A percentile compares a stretch with the other conserved stretches of the same genome.
Conservation (phyloP, 1,140 invertebrate genomes). For the Gryllus bimaculatus region DNA sequence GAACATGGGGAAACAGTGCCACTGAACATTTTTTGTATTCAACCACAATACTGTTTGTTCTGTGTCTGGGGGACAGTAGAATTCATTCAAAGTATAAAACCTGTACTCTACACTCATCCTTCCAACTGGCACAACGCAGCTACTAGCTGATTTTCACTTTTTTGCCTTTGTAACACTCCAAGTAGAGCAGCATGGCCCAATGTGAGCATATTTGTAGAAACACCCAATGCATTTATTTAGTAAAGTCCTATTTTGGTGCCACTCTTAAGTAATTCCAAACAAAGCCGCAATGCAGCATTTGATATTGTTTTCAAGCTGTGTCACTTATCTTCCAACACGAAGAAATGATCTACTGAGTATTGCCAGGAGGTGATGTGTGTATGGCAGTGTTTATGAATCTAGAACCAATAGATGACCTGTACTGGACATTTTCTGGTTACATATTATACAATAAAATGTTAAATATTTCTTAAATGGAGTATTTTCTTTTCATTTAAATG, state of each 20-base stretch:
- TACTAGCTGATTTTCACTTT: neutral
- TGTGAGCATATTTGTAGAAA: neutral
- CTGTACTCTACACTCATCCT: neutral
- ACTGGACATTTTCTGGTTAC: slow-evolving; percentile 17
- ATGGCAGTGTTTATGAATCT: slow-evolving; percentile 14
- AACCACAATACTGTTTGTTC: neutral
- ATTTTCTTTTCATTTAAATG: neutral
- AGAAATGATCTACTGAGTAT: slow-evolving; percentile 9
- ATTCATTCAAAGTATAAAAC: neutral
- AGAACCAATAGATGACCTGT: slow-evolving; percentile 14
- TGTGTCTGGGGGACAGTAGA: neutral
- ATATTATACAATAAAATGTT: slow-evolving; percentile 17
- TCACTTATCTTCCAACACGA: slow-evolving; percentile 17
- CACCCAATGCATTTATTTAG: slow-evolving; percentile 6
- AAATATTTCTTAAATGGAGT: slow-evolving; percentile 13
- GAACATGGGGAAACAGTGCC: neutral
- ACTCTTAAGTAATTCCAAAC: slow-evolving; percentile 13
- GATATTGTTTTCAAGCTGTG: slow-evolving; percentile 2
- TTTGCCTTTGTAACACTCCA: slow-evolving; percentile 6
- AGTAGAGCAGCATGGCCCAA: neutral
- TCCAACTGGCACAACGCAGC: neutral
- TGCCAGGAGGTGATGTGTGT: slow-evolving; percentile 15
- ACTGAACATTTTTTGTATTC: slow-evolving; percentile 7
- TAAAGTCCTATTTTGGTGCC: neutral
- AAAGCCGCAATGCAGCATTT: neutral